Conservation (phyloP, 1,140 invertebrate genomes). For the Melitaea cinxia region DNA sequence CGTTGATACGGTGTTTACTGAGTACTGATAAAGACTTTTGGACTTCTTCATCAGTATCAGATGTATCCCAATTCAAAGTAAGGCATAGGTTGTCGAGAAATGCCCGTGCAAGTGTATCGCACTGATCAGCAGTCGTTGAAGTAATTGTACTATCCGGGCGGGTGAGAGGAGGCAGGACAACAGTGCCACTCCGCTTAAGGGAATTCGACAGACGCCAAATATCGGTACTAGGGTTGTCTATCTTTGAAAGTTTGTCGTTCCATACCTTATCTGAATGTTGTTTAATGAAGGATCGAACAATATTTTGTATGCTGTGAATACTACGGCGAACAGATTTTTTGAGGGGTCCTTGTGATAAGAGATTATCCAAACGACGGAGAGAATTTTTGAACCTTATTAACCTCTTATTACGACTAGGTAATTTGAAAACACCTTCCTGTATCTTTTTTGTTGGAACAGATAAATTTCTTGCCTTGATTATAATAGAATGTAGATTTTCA, state of each 20-base stretch:
- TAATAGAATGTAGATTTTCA: not conserved
- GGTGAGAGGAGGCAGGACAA: not conserved
- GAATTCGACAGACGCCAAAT: not conserved
- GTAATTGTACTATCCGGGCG: not conserved
- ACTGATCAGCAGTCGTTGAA: not conserved
- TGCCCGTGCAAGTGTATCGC: not conserved
- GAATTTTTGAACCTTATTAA: slow-evolving; percentile 1
- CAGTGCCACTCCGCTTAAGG: not conserved
- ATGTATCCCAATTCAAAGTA: not conserved
- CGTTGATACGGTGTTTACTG: not conserved
- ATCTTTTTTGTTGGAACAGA: not conserved
- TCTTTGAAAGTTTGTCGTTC: not conserved
- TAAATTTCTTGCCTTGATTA: not conserved
- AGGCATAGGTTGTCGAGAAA: not conserved
- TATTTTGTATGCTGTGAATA: not conserved
- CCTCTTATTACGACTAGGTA: not conserved
- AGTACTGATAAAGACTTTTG: not conserved
- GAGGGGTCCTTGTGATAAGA: not conserved
- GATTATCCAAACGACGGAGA: not conserved
- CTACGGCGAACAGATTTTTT: not conserved
- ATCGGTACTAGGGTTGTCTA: slow-evolving; percentile 7
- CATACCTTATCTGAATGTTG: not conserved
- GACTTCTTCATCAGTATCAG: not conserved
- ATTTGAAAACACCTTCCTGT: too few species aligned
- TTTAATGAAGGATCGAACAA: not conserved